A percentile compares a stretch with the other conserved stretches of the same genome.
Evolutionary conservation across 2,888 invertebrate species (phyloP).

Genomic region (Eledone cirrhosa): DNA sequence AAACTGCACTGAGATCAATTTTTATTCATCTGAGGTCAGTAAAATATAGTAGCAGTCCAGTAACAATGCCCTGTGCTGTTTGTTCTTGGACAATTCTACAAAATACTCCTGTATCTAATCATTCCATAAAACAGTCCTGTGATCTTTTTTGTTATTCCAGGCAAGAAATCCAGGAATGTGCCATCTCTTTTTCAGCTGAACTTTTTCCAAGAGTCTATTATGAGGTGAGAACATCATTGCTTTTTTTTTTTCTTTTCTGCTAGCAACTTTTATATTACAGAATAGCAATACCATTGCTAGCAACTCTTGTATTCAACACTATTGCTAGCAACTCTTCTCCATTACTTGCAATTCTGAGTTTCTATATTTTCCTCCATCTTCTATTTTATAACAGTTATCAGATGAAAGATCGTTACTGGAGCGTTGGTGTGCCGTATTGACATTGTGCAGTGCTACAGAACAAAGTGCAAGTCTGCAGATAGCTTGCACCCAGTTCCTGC

Average conservation of each 20-base stretch:
- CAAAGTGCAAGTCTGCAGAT: conserved; percentile 44
- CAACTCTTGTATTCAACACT: too few relatives aligned
- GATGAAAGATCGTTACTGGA: not conserved
- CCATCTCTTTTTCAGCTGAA: conserved; percentile 35
- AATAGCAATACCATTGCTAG: too few relatives aligned
- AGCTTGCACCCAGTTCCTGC: conserved; percentile 44
- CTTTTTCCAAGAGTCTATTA: conserved; percentile 34
- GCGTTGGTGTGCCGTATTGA: conserved; percentile 38
- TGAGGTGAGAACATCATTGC: conserved; percentile 12
- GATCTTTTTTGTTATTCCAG: conserved; percentile 29
- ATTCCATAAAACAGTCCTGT: too few relatives aligned
- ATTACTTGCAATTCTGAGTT: too few relatives aligned
- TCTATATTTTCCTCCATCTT: too few relatives aligned
- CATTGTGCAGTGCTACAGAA: conserved; percentile 38
- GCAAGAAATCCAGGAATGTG: conserved; percentile 37
- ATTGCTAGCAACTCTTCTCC: too few relatives aligned
- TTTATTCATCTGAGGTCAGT: too few relatives aligned
- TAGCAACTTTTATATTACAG: not conserved
- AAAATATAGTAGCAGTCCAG: too few relatives aligned
- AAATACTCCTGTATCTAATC: too few relatives aligned
- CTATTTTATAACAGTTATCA: too few relatives aligned
- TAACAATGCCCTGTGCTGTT: too few relatives aligned
- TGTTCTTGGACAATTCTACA: not conserved
- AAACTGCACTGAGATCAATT: too few relatives aligned
- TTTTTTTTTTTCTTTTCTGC: not conserved